Base-by-base conservation (phyloP, 2,797 vertebrate species). In the Cirrhinus molitorella region DNA sequence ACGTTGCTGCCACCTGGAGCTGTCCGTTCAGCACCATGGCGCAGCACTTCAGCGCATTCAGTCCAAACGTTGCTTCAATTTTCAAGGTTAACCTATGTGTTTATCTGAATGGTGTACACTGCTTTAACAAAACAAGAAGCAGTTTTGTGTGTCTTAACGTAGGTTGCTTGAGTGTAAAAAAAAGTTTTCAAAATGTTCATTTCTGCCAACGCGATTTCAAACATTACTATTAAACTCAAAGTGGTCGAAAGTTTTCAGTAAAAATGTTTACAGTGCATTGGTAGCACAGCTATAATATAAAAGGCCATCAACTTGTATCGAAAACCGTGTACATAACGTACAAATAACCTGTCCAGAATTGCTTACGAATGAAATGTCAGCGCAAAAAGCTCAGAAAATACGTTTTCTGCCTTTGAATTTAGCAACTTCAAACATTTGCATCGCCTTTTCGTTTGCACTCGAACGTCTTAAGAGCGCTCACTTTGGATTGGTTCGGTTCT, bases 1-100 rank as follows among this genome's bases (percentile, higher is more conserved):
- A 31, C 47, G 53, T 25, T 61, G 71, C 72, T 68, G 37, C 40
- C 78, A 43, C 37, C 31, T 55, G 86, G 86, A 87, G 87, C 89
- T 89, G 87, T 89, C 85, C 71, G 57, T 88, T 89, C 89, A 89
- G 89, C 87, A 88, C 87, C 83, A 83, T 43, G 9, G 28, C 75
- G 65, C 49, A 71, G 51, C 67, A n/a, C 70, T 70, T 31, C 31
- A 61, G 76, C 31, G 71, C 61, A 51, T 43, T 70, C 13, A 43
- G 19, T 31, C 23, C 70, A 66, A 63, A 53, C 4, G n/a, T 16
- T 40, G 43, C 21, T 57, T 3, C 25, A 63, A n/a, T 17, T 45
- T 72, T 34, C 67, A 80, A 80, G 67, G 79, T 80, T 47, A 61
- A 17, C 12, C 23, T 21, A 43, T 25, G n/a, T 59, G 3, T 61